Evolutionary conservation across 2,888 invertebrate genomes (phyloP).

Genomic region (Slavum lentiscoides): DNA sequence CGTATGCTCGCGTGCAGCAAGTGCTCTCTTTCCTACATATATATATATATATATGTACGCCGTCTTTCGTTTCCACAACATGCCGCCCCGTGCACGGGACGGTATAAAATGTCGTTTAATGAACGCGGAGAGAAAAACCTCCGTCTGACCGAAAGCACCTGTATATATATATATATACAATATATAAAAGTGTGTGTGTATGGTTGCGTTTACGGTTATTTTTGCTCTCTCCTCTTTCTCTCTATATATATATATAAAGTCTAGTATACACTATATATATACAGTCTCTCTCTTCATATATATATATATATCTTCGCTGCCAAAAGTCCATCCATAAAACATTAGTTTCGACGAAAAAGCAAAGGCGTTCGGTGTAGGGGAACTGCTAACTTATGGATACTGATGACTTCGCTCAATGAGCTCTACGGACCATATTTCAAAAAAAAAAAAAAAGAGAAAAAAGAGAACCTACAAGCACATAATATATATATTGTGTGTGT

Average conservation of each 20-base stretch:
- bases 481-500: no score
- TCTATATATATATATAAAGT: no score
- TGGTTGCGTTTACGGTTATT: conserved; percentile 45
- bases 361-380: conserved; percentile 27
- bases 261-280: no score
- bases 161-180: conserved; percentile 21
- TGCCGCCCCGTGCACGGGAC: conserved; percentile 7
- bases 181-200: background rate
- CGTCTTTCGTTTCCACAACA: conserved; percentile 20
- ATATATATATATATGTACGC: background rate
- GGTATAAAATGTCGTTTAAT: conserved; percentile 53
- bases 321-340: conserved; percentile 56
- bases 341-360: conserved; percentile 55
- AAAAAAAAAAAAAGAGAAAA: conserved; percentile 26
- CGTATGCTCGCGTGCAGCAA: no score
- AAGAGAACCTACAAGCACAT: conserved; percentile 28
- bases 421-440: conserved; percentile 54
- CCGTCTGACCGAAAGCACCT: conserved; percentile 46
- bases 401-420: conserved; percentile 58
- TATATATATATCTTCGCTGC: conserved; percentile 21
- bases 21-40: no score
- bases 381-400: conserved; percentile 58
- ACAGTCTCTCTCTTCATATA: background rate
- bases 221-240: conserved; percentile 12
- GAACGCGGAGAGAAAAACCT: conserved; percentile 48